Percentiles rank a stretch among this genome's conserved stretches.
Conservation (phyloP, 2,888 invertebrate species). For the Harmothoe impar region DNA sequence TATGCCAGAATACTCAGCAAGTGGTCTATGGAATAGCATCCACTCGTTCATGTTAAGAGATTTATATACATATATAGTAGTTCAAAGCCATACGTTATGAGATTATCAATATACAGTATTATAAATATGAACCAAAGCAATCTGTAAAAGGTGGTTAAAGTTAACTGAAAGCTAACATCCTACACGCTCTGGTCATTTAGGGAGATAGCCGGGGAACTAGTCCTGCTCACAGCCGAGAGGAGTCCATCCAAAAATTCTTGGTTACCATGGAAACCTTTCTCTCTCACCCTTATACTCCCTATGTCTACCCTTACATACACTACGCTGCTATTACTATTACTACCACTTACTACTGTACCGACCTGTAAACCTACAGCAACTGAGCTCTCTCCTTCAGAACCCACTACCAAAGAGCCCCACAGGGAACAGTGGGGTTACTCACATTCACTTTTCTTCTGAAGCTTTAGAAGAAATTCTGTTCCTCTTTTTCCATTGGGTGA, state of each 20-base stretch:
- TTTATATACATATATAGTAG: background rate
- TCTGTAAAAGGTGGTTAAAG: no score
- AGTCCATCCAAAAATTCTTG: slow-evolving; percentile 49
- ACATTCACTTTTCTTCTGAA: slow-evolving; percentile 5
- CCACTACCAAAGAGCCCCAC: background rate
- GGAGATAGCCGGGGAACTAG: slow-evolving; percentile 25
- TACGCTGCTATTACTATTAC: slow-evolving; percentile 35
- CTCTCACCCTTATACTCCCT: slow-evolving; percentile 1
- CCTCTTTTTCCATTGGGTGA: background rate
- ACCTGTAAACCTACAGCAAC: background rate
- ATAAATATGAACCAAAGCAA: background rate
- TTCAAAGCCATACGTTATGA: slow-evolving; percentile 12
- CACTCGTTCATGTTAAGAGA: background rate
- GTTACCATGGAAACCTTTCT: slow-evolving; percentile 55
- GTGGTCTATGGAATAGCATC: background rate
- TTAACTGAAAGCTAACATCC: no score
- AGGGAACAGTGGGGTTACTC: background rate
- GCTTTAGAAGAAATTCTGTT: background rate
- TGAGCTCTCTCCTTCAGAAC: slow-evolving; percentile 5
- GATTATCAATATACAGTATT: slow-evolving; percentile 47
- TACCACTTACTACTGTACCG: slow-evolving; percentile 34
- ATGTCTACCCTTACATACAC: slow-evolving; percentile 37
- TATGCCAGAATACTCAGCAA: background rate
- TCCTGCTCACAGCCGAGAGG: slow-evolving; percentile 20
- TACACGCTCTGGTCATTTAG: slow-evolving; percentile 48